Conservation (phyloP, 2,888 invertebrate genomes). For the Drosophila limbata region DNA sequence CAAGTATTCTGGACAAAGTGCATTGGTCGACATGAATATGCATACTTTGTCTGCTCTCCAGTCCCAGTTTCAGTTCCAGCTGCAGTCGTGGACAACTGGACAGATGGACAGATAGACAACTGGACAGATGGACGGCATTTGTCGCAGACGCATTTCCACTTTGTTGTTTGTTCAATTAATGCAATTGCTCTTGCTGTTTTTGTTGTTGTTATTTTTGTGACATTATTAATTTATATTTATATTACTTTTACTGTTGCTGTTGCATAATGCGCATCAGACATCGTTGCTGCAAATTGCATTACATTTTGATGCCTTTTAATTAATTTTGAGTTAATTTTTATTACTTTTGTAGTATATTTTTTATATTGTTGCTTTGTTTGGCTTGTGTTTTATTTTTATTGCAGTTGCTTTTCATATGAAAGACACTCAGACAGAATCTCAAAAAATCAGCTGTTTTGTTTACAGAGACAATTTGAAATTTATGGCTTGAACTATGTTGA, state of each 20-base stretch:
- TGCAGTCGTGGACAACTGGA: slow-evolving; percentile 23
- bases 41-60: slow-evolving; percentile 16
- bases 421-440: not conserved
- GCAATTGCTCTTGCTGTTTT: slow-evolving; percentile 66
- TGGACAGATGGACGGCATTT: slow-evolving; percentile 14
- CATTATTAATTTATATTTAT: slow-evolving; percentile 79
- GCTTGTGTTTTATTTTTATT: slow-evolving; percentile 4
- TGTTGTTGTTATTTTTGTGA: slow-evolving; percentile 57
- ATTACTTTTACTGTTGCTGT: slow-evolving; percentile 64
- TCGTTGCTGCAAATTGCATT: slow-evolving; percentile 63
- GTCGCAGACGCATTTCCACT: slow-evolving; percentile 76
- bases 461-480: not conserved
- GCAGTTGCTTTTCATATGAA: slow-evolving; percentile 9
- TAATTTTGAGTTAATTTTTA: slow-evolving; percentile 84
- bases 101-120: not conserved
- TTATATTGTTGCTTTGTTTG: not conserved
- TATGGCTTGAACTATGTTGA: not conserved
- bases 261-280: slow-evolving; percentile 55
- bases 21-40: slow-evolving; percentile 50
- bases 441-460: slow-evolving; percentile 4
- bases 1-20: slow-evolving; percentile 33
- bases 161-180: slow-evolving; percentile 81
- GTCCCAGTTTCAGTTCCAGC: slow-evolving; percentile 24
- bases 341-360: slow-evolving; percentile 18
- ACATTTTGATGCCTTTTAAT: slow-evolving; percentile 82